phyloP scores from a whole-genome alignment of 2,888 invertebrate genomes.

The Drosophila testacea region DNA sequence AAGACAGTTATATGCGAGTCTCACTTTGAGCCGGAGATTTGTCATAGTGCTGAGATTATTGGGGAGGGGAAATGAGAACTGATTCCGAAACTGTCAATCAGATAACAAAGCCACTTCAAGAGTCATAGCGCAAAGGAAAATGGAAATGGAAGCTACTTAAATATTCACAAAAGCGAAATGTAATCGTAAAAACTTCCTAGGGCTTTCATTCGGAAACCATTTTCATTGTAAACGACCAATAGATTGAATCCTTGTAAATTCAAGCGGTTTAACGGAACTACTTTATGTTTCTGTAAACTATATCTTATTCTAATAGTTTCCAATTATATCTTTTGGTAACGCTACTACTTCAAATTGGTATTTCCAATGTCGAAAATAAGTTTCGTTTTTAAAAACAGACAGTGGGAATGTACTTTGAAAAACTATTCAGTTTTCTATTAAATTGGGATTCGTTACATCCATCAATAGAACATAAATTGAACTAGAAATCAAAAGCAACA shows the following conservation, averaged over 20 bases:
- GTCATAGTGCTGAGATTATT: slow-evolving; percentile 39
- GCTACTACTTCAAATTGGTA: not conserved
- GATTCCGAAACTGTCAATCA: slow-evolving; percentile 57
- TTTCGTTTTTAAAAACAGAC: not conserved
- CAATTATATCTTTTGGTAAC: not conserved
- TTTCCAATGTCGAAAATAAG: too few species aligned
- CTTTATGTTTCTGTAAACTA: not conserved
- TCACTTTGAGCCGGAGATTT: slow-evolving; percentile 39
- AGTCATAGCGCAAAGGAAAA: slow-evolving; percentile 5
- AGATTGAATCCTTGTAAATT: not conserved
- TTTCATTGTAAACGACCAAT: not conserved
- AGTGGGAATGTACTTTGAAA: not conserved
- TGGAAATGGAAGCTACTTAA: slow-evolving; percentile 25
- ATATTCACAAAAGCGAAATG: slow-evolving; percentile 23
- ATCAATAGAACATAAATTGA: slow-evolving; percentile 1
- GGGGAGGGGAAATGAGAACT: slow-evolving; percentile 21
- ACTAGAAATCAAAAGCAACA: slow-evolving; percentile 19
- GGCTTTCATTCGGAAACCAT: not conserved
- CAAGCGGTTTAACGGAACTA: not conserved
- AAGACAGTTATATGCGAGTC: slow-evolving; percentile 64
- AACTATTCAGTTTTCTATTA: slow-evolving; percentile 6
- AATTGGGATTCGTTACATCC: not conserved
- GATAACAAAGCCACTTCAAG: slow-evolving; percentile 42
- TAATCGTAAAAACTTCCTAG: not conserved
- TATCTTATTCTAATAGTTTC: not conserved